Evolutionary conservation across 23 tunicate genomes (phyloP).

Genomic region (Trididemnum nubilum): DNA sequence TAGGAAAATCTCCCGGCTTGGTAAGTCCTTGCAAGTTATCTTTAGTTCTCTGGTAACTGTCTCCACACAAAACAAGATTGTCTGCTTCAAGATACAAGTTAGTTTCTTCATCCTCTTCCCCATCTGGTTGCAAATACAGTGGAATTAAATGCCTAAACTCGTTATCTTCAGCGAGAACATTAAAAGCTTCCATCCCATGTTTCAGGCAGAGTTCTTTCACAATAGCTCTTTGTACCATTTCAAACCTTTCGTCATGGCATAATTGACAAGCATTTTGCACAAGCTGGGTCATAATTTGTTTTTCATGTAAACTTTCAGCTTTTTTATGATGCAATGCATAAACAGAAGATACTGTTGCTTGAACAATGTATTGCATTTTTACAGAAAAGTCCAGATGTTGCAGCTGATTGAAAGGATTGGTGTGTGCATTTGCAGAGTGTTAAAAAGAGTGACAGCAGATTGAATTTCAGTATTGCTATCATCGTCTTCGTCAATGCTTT

Average conservation of each 20-base stretch:
- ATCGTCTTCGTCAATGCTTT: neutral
- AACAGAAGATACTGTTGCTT: slow-evolving; percentile 23
- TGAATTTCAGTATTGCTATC: slow-evolving; percentile 8
- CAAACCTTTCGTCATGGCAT: neutral
- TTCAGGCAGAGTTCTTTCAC: slow-evolving; percentile 34
- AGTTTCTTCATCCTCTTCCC: neutral
- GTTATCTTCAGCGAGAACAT: slow-evolving; percentile 19
- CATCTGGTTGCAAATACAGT: slow-evolving; percentile 1
- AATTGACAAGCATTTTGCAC: neutral
- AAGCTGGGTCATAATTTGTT: neutral
- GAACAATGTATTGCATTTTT: slow-evolving; percentile 19
- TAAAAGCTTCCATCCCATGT: slow-evolving; percentile 36
- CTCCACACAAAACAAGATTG: slow-evolving; percentile 28
- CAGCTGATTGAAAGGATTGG: slow-evolving; percentile 4
- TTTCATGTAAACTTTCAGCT: neutral
- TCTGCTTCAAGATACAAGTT: slow-evolving; percentile 19
- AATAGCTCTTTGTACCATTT: neutral
- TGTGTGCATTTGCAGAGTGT: neutral
- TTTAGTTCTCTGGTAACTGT: slow-evolving; percentile 15
- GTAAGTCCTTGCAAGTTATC: neutral
- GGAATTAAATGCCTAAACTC: slow-evolving; percentile 25
- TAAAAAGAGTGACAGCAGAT: slow-evolving; percentile 2
- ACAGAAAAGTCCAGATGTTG: slow-evolving; percentile 43
- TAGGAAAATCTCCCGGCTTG: neutral
- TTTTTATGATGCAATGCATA: neutral